Base-by-base conservation (phyloP, 2,797 vertebrate genomes). In the Hydrolagus colliei region DNA sequence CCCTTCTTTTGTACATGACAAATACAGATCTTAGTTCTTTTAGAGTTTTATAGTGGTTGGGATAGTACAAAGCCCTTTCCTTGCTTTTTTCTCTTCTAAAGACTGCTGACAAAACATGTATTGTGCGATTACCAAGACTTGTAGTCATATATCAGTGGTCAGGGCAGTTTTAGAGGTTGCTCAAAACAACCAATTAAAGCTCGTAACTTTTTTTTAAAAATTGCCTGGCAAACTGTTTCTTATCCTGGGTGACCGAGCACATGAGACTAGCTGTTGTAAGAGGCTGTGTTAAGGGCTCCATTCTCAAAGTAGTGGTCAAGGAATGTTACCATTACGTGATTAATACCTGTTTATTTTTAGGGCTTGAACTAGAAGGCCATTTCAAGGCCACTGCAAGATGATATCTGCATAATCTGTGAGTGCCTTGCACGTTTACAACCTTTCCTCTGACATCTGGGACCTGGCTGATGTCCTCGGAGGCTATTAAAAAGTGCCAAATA, bases 301-400 rank as follows among this genome's bases (percentile, higher is more conserved):
- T 89, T 89, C 90, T 90, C 87, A 9, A 91, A 93, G 89, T 89
- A 87, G 86, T 88, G 90, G 91, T 92, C 92, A 92, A 92, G 87
- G 87, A 90, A 87, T 87, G 89, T 87, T 93, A 92, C 92, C 91
- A 88, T 90, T 91, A 91, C 91, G 90, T 94, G 94, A 94, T 94
- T 95, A 95, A 94, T 87, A 90, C 88, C 86, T 93, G 93, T 95
- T 95, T 96, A 95, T 95, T 96, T 95, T 95, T 93, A 93, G 92
- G 91, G 91, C 91, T 93, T 90, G 89, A 94, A 93, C 92, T 91
- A 92, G 91, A 87, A 90, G 90, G 89, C 89, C 90, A 90, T 91
- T 85, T 88, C 89, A 91, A 93, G 92, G 92, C 88, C 92, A 92
- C 84, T 86, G 90, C 89, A 91, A 93, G 92, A 91, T 89, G 91